Base-by-base conservation (phyloP, 2,888 invertebrate species). In the Nycteola revayana region DNA sequence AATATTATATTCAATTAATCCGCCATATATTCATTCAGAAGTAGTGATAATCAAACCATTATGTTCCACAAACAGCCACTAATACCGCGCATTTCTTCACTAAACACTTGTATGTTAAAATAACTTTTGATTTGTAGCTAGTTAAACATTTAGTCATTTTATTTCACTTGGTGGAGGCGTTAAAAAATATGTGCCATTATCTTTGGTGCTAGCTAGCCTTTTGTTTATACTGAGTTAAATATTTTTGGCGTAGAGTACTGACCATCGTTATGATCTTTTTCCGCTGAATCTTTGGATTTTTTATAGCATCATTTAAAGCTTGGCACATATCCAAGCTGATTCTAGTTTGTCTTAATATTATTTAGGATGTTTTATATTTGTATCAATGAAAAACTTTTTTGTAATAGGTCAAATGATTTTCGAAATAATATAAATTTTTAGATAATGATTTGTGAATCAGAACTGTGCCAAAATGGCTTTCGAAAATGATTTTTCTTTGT, bases 271-370 rank as follows among this genome's bases (percentile, higher is more conserved):
- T 52, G 51, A 68, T 61, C 77, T 75, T 75, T 75, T 75, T 65
- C 61, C 66, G 49, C 73, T 78, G 77, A 70, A 82, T 74, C 69
- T 79, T 76, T 62, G 64, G 63, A 70, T 75, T 81, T 14, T 86
- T 85, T 82, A 85, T 82, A 70, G 72, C 74, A 72, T 74, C 77
- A 73, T 82, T 76, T 67, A 61, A 71, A 67, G 69, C 57, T 59
- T 85, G 86, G 86, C 80, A 46, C 21, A n/a, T 8, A 41, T 76
- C 86, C 87, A 84, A 76, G 60, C 48, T 60, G 54, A 75, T 60
- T 71, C 54, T 63, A 65, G 52, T 56, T 65, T 76, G 66, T 68
- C 62, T 70, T 66, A 53, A 45, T 65, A 53, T 69, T 68, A 73
- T 68, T 48, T 68, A 81, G 82, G 53, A 59, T 80, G 82, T 67